These are phyloP conservation scores for Empis stercorea DNA, from an alignment of 2,888 invertebrate genomes.

Conservation along the genomic window DNA sequence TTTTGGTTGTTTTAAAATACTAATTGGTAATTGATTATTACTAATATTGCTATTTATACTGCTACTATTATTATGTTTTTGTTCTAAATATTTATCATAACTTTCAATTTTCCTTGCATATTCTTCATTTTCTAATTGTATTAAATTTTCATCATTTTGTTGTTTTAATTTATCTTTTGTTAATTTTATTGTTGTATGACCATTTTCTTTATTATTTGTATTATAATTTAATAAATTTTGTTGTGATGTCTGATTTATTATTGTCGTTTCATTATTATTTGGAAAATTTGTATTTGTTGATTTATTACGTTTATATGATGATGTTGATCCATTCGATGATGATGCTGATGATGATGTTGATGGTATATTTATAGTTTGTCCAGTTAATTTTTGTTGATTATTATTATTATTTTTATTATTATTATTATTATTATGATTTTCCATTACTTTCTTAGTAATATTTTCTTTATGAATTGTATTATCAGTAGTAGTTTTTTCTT, in stretches of 20 bases:
- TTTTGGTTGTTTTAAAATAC: slow-evolving; percentile 20
- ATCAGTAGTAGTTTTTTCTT: background rate
- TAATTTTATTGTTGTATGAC: background rate
- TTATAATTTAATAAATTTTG: background rate
- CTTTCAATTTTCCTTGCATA: slow-evolving; percentile 20
- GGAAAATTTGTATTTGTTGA: slow-evolving; percentile 11
- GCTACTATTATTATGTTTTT: slow-evolving; percentile 4
- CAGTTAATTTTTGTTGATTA: background rate
- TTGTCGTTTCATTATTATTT: background rate
- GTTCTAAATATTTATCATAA: slow-evolving; percentile 20
- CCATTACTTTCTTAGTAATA: slow-evolving; percentile 4
- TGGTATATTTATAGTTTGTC: background rate
- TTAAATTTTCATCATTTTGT: slow-evolving; percentile 13
- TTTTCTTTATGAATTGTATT: background rate
- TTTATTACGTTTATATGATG: slow-evolving; percentile 8
- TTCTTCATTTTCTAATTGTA: slow-evolving; percentile 18
- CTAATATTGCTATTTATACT: no score
- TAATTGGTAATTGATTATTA: slow-evolving; percentile 2
- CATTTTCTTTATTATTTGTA: background rate
- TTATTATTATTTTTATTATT: background rate
- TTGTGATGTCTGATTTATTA: background rate
- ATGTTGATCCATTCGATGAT: background rate
- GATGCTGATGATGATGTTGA: slow-evolving; percentile 5
- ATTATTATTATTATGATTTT: slow-evolving; percentile 1
- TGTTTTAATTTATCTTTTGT: slow-evolving; percentile 9